A percentile compares a stretch with the other conserved stretches of the same genome.
These are phyloP conservation scores for Triplophysa siluroides DNA, from an alignment of 2,113 vertebrate genomes.

Conservation along the genomic window DNA sequence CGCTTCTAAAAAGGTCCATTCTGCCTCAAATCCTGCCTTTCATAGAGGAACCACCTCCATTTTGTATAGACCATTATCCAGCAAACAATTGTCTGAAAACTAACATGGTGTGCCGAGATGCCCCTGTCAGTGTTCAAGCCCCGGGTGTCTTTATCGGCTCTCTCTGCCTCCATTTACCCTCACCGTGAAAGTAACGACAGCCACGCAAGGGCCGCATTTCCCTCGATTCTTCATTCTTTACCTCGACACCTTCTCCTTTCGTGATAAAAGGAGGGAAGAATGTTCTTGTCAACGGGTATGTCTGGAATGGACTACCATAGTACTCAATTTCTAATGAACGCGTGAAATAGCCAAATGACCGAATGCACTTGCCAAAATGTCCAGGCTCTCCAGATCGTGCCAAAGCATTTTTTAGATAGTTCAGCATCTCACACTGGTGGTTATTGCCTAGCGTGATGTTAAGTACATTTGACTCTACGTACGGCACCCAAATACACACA, in stretches of 20 bases:
- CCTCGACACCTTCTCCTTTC: not conserved
- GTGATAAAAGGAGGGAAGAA: not conserved
- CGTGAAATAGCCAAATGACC: too few species aligned
- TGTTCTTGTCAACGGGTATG: not conserved
- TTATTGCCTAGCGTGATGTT: not conserved
- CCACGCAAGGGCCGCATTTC: not conserved
- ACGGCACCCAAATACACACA: not conserved
- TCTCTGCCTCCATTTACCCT: not conserved
- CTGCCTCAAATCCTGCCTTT: constrained; percentile 38
- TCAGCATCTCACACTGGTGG: too few species aligned
- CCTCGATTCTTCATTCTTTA: not conserved
- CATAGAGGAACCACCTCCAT: constrained; percentile 36
- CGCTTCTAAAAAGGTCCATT: constrained; percentile 35
- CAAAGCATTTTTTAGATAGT: too few species aligned
- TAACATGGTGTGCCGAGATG: constrained; percentile 34
- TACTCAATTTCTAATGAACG: not conserved
- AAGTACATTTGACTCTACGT: constrained; percentile 14
- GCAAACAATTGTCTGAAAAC: constrained; percentile 44
- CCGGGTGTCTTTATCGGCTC: not conserved
- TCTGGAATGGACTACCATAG: not conserved
- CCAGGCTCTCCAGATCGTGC: not conserved
- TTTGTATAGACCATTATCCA: constrained; percentile 44
- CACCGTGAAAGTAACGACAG: not conserved
- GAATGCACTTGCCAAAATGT: not conserved
- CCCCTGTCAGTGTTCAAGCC: not conserved